phyloP scores from a whole-genome alignment of 2,888 invertebrate genomes.

The Rhogogaster chlorosoma region DNA sequence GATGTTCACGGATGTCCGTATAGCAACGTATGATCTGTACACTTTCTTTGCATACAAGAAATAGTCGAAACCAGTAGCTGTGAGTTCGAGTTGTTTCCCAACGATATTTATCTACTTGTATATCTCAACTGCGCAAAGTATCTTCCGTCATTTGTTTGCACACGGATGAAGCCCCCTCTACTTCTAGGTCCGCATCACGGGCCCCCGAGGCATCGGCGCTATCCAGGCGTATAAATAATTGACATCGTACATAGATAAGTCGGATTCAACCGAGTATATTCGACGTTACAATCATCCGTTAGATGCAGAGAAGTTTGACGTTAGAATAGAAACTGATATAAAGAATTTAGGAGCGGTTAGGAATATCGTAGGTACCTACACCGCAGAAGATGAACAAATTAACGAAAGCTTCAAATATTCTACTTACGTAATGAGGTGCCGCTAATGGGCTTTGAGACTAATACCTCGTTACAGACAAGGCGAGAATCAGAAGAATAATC shows the following conservation, averaged over 20 bases:
- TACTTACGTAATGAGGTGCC: constrained; percentile 52
- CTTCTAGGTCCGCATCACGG: constrained; percentile 43
- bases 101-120: constrained; percentile 49
- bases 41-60: constrained; percentile 40
- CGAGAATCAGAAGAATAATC: constrained; percentile 50
- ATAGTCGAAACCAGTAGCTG: constrained; percentile 43
- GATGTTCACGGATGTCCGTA: constrained; percentile 17
- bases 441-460: constrained; percentile 49
- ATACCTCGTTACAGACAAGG: constrained; percentile 19
- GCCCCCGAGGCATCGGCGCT: constrained; percentile 45
- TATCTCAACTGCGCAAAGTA: constrained; percentile 45
- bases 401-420: constrained; percentile 34
- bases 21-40: constrained; percentile 25
- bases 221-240: constrained; percentile 56
- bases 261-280: constrained; percentile 47
- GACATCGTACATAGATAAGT: constrained; percentile 50
- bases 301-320: constrained; percentile 44
- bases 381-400: constrained; percentile 20
- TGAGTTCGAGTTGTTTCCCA: constrained; percentile 35
- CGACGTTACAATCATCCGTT: constrained; percentile 38
- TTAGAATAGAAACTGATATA: constrained; percentile 50
- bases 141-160: constrained; percentile 46
- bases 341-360: constrained; percentile 36
- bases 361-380: not conserved
- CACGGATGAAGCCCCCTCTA: constrained; percentile 26